These are phyloP conservation scores for Bombus consobrinus DNA, from an alignment of 1,140 invertebrate genomes.

Conservation along the genomic window DNA sequence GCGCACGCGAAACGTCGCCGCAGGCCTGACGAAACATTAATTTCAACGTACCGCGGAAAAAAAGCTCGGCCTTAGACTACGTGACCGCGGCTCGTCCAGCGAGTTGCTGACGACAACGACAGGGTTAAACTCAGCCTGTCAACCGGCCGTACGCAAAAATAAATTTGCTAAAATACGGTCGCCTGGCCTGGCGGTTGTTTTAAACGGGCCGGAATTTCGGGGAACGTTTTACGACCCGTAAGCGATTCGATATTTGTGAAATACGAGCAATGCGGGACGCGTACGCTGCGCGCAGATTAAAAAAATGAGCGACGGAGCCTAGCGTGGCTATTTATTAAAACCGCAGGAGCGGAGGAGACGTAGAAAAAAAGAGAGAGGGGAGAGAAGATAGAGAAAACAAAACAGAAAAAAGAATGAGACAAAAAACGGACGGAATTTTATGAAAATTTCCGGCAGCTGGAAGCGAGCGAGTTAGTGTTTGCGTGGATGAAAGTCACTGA, in stretches of 20 bases:
- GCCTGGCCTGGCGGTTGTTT: constrained; percentile 15
- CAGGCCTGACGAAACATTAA: constrained; percentile 13
- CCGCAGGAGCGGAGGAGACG: not conserved
- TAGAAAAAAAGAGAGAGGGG: not conserved
- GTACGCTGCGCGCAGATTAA: constrained; percentile 23
- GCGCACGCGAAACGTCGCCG: not conserved
- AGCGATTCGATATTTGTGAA: constrained; percentile 67
- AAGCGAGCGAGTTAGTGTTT: not conserved
- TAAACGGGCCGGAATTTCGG: constrained; percentile 54
- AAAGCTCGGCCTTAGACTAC: constrained; percentile 13
- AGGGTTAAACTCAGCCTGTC: constrained; percentile 11
- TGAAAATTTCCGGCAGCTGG: constrained; percentile 44
- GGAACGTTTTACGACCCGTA: constrained; percentile 61
- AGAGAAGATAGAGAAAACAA: not conserved
- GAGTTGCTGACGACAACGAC: not conserved
- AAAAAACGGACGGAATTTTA: constrained; percentile 27
- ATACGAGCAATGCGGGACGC: constrained; percentile 59
- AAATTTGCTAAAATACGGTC: constrained; percentile 53
- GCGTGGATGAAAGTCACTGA: not conserved
- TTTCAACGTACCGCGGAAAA: not conserved
- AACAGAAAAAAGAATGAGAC: not conserved
- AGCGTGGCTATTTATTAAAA: constrained; percentile 44
- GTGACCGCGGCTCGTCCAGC: not conserved
- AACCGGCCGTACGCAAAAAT: constrained; percentile 42
- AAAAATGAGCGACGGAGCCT: constrained; percentile 37